A percentile compares a stretch with the other conserved stretches of the same genome.
Evolutionary conservation across 2,888 invertebrate species (phyloP).

Genomic region (Melanchra persicariae): DNA sequence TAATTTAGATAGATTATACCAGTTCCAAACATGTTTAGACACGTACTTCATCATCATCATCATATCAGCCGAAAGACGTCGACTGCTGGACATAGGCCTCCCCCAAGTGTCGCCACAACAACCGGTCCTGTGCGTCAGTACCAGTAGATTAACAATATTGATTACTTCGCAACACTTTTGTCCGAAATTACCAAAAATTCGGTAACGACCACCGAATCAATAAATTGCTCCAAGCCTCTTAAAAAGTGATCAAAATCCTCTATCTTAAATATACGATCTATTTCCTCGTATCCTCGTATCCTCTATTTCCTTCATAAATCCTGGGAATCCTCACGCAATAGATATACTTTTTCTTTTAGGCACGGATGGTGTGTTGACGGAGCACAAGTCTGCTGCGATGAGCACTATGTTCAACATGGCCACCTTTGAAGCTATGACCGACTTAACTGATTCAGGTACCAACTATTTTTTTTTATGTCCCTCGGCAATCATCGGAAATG

Average conservation of each 20-base stretch:
- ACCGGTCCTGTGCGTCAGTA: too few relatives aligned
- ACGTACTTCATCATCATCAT: too few relatives aligned
- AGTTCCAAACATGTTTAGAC: too few relatives aligned
- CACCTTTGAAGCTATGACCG: slow-evolving; percentile 37
- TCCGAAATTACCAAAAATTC: not conserved
- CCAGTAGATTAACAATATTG: too few relatives aligned
- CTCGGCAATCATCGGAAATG: too few relatives aligned
- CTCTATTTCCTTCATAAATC: slow-evolving; percentile 74
- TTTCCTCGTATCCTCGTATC: slow-evolving; percentile 57
- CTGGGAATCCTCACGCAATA: slow-evolving; percentile 55
- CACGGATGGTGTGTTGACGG: slow-evolving; percentile 70
- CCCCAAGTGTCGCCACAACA: too few relatives aligned
- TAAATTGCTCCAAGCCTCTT: not conserved
- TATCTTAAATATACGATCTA: slow-evolving; percentile 39
- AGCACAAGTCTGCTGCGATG: slow-evolving; percentile 75
- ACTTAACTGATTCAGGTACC: slow-evolving; percentile 60
- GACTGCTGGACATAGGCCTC: too few relatives aligned
- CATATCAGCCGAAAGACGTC: too few relatives aligned
- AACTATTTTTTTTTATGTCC: too few relatives aligned
- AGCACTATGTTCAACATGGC: slow-evolving; percentile 66
- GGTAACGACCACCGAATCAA: not conserved
- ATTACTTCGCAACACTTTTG: too few relatives aligned
- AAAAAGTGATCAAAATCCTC: slow-evolving; percentile 34
- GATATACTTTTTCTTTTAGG: slow-evolving; percentile 77
- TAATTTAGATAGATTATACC: too few relatives aligned